A percentile compares a stretch with the other conserved stretches of the same genome.
phyloP scores from a whole-genome alignment of 2,888 invertebrate species.

The Stenichneumon culpator region DNA sequence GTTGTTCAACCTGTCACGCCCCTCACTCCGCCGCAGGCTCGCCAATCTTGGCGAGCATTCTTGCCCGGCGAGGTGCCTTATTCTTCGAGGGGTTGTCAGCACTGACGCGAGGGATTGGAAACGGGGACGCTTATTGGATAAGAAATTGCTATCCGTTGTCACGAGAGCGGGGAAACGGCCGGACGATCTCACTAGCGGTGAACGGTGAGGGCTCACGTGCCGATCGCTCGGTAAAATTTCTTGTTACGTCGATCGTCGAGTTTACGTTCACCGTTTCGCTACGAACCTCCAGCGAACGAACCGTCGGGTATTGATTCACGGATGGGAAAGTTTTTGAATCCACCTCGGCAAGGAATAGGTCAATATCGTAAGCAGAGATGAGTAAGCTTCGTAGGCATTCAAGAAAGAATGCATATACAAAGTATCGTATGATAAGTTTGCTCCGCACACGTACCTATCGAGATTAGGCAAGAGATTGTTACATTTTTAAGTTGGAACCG shows the following conservation, averaged over 20 bases:
- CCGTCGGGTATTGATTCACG: background rate
- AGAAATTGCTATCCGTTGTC: conserved; percentile 12
- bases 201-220: background rate
- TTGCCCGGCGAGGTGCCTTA: background rate
- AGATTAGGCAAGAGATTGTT: background rate
- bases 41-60: background rate
- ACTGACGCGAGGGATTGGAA: conserved; percentile 12
- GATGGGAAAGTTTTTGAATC: background rate
- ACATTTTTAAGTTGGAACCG: too few species aligned
- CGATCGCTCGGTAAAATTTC: background rate
- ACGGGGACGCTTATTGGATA: conserved; percentile 10
- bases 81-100: conserved; percentile 17
- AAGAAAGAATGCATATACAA: conserved; percentile 59
- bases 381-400: background rate
- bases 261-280: background rate
- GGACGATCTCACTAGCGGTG: background rate
- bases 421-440: background rate
- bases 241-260: background rate
- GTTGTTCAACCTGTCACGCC: background rate
- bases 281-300: background rate
- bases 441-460: background rate
- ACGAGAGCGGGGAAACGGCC: background rate
- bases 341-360: background rate
- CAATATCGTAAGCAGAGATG: conserved; percentile 15
- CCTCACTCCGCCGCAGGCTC: too few species aligned